These are phyloP conservation scores for Rhagoletis zephyria DNA, from an alignment of 1,140 invertebrate genomes.

Conservation along the genomic window DNA sequence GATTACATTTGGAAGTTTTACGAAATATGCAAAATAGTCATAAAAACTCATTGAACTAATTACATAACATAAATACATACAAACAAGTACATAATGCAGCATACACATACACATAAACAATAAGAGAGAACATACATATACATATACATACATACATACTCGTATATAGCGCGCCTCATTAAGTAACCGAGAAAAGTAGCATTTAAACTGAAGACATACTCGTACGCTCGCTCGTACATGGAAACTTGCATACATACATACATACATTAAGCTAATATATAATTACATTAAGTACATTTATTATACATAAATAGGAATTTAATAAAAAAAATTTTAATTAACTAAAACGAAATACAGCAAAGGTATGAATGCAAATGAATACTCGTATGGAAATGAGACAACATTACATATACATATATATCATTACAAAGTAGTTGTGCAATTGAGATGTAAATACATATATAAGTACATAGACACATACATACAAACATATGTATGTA, in stretches of 20 bases:
- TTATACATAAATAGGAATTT: background rate
- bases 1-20: background rate
- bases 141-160: constrained; percentile 3
- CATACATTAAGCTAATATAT: background rate
- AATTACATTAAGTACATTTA: background rate
- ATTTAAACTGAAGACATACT: constrained; percentile 46
- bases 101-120: too few relatives aligned
- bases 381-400: background rate
- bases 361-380: constrained; percentile 23
- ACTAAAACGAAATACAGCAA: background rate
- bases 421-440: constrained; percentile 19
- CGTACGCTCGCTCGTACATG: background rate
- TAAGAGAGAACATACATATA: background rate
- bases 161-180: constrained; percentile 51
- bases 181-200: constrained; percentile 41
- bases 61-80: background rate
- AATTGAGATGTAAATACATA: background rate
- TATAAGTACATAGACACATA: background rate
- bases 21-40: background rate
- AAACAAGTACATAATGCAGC: constrained; percentile 30
- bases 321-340: background rate
- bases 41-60: constrained; percentile 5
- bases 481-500: background rate
- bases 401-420: background rate
- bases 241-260: background rate